Evolutionary conservation across 92 coral and sea anemone genomes (phyloP), one percentile per base, ranked within the genome.

Genomic region (Phenganax stokvisi): DNA sequence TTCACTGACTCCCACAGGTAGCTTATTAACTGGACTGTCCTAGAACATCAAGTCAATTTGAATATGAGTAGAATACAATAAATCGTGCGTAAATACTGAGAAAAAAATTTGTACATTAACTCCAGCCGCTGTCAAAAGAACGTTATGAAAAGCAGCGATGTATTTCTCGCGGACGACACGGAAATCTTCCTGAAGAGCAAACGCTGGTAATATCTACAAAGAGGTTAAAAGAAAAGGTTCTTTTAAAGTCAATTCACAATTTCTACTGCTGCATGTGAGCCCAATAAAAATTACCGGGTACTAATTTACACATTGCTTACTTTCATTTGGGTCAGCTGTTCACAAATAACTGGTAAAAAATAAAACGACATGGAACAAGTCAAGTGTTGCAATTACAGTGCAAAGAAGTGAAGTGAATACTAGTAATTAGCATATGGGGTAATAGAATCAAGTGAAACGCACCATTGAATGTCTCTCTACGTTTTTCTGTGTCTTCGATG

Each of bases 321-420:
- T 92, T 94, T 92, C 97, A 94, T 92, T 77, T 81, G 87, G 51
- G 91, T 92, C 37, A 94, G 90, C 89, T 94, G 98, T 71, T 92
- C 91, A 85, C 98, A 94, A 8, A 94, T 82, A 74, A 91, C 98
- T 94, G 78, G 28, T 89, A 87, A 25, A 55, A 74, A 76, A 11
- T 6, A 75, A 51, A 56, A 56, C 0, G 17, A 0, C 27, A 56
- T 28, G 58, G 0, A 11, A 76, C 25, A 10, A 57, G 56, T 44
- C 20, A 47, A 59, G 70, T 77, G 54, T 10, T 10, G 37, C 52
- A 77, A 29, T 30, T 51, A 9, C 57, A 28, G 25, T 29, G 27
- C 0, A 51, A 75, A 51, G 7, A 56, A 37, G 2, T 37, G 28
- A 31, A 53, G 17, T 13, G 12, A 74, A 74, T 27, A 11, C 13